Conservation (phyloP, 2,888 invertebrate genomes). For the Epinotia ramella region DNA sequence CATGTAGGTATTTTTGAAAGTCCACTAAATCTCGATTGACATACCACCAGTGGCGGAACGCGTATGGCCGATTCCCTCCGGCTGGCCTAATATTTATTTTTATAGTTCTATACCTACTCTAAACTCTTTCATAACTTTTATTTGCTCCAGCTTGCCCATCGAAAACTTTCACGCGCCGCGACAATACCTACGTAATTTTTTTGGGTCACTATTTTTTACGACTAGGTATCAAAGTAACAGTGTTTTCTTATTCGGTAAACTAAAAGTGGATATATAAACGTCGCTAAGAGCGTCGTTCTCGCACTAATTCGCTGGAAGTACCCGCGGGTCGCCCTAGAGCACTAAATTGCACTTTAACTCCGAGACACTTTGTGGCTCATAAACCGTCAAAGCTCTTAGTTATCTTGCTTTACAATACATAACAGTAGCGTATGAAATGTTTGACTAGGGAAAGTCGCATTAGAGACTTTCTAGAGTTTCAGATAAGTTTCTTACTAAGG, state of each 20-base stretch:
- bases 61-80: too few species aligned
- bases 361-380: constrained; percentile 24
- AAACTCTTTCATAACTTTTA: too few species aligned
- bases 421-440: background rate
- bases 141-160: too few species aligned
- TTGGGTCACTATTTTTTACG: background rate
- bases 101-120: too few species aligned
- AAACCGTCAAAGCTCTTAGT: constrained; percentile 19
- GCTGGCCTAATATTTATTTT: too few species aligned
- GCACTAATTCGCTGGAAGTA: constrained; percentile 14
- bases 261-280: constrained; percentile 3
- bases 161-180: too few species aligned
- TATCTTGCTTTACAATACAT: constrained; percentile 11
- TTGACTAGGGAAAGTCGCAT: constrained; percentile 1
- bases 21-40: too few species aligned
- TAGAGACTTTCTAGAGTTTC: background rate
- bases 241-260: background rate
- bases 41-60: too few species aligned
- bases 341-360: constrained; percentile 27
- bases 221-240: background rate
- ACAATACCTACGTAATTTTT: too few species aligned
- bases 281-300: constrained; percentile 10
- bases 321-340: constrained; percentile 11
- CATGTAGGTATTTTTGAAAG: too few species aligned
- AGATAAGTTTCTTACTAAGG: too few species aligned